A percentile compares a stretch with the other conserved stretches of the same genome.
phyloP scores from a whole-genome alignment of 2,113 vertebrate species.

The Oostethus manadensis region DNA sequence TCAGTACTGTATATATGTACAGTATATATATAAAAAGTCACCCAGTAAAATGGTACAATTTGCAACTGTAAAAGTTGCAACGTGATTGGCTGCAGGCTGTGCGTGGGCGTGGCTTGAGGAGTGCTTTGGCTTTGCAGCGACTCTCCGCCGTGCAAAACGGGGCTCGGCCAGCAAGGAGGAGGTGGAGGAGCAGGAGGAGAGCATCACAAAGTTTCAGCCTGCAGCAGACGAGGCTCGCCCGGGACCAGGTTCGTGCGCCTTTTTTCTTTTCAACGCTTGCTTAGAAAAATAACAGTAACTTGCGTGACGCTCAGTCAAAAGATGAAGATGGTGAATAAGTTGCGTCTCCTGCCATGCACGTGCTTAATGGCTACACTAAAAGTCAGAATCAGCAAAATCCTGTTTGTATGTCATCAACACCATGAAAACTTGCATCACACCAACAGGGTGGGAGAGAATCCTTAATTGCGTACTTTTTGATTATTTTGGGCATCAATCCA shows the following conservation, averaged over 20 bases:
- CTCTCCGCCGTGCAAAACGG: conserved; percentile 18
- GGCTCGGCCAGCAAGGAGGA: conserved; percentile 10
- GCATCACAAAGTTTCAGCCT: conserved; percentile 56
- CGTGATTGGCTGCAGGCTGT: conserved; percentile 56
- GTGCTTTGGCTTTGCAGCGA: conserved; percentile 18
- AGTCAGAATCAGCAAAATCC: too few species aligned
- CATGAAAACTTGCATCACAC: too few species aligned
- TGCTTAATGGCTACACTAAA: background rate
- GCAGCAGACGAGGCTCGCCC: conserved; percentile 8
- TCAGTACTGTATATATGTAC: too few species aligned
- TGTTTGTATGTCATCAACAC: too few species aligned
- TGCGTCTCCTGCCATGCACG: background rate
- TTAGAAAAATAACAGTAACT: background rate
- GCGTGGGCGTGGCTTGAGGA: conserved; percentile 35
- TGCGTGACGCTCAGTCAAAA: background rate
- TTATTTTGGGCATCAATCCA: too few species aligned
- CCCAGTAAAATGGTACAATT: background rate
- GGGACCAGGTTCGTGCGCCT: conserved; percentile 42
- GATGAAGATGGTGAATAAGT: background rate
- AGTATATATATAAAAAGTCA: too few species aligned
- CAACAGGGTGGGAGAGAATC: too few species aligned
- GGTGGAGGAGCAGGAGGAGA: conserved; percentile 11
- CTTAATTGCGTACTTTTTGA: too few species aligned
- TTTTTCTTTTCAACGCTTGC: background rate
- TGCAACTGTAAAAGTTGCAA: background rate